Conservation (phyloP, 2,888 invertebrate species). For the Leptinotarsa tumamoca region DNA sequence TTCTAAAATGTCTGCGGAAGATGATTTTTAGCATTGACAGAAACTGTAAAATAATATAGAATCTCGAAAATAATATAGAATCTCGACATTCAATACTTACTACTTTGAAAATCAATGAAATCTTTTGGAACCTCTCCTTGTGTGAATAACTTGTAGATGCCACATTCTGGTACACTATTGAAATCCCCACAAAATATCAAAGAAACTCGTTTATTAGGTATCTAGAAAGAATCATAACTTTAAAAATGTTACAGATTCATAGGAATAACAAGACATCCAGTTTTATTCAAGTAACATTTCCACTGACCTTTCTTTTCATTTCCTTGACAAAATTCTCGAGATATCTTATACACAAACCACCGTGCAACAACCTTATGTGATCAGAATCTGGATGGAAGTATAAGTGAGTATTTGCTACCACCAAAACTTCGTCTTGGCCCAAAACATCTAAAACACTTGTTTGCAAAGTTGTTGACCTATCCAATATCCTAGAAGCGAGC, state of each 20-base stretch:
- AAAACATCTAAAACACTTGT: conserved; percentile 71
- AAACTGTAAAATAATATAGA: too few relatives aligned
- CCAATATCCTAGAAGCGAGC: conserved; percentile 71
- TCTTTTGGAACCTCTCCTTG: conserved; percentile 74
- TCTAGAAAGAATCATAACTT: conserved; percentile 55
- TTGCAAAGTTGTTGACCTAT: conserved; percentile 78
- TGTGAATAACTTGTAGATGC: conserved; percentile 84
- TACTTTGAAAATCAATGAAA: conserved; percentile 82
- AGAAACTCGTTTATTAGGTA: conserved; percentile 69
- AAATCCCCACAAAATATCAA: conserved; percentile 93
- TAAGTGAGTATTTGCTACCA: conserved; percentile 89
- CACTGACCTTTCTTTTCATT: conserved; percentile 61
- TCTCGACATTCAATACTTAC: conserved; percentile 68
- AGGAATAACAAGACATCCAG: background rate
- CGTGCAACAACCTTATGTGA: conserved; percentile 89
- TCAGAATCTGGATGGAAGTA: conserved; percentile 94
- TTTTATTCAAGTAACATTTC: background rate
- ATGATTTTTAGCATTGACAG: too few relatives aligned
- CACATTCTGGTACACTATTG: conserved; percentile 89
- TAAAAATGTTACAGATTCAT: background rate
- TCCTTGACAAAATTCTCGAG: conserved; percentile 71
- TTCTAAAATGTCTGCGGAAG: too few relatives aligned
- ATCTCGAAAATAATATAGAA: too few relatives aligned
- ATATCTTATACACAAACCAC: conserved; percentile 79
- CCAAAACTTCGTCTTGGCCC: conserved; percentile 69